phyloP scores from a whole-genome alignment of 2,888 invertebrate species.

The Eumacrocentrus americanus region DNA sequence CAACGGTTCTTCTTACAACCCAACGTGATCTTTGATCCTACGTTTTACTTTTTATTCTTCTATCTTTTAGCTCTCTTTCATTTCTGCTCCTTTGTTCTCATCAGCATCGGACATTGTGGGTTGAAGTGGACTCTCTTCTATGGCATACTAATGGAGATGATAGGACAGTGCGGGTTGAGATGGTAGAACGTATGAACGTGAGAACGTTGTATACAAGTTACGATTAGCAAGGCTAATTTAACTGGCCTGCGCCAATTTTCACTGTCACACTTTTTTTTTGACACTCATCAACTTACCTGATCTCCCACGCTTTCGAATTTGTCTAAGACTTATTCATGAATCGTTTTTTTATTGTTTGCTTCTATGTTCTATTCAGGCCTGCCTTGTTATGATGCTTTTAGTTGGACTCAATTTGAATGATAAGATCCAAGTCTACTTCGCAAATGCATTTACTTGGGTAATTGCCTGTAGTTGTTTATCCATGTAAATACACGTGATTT shows the following conservation, averaged over 20 bases:
- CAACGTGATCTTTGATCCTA: not conserved
- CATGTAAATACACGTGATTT: not conserved
- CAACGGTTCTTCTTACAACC: not conserved
- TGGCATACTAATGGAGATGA: slow-evolving; percentile 15
- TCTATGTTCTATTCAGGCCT: not conserved
- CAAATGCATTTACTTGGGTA: too few species aligned
- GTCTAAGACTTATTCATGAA: too few species aligned
- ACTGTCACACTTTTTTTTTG: not conserved
- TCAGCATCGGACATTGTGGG: not conserved
- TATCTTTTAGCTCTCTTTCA: not conserved
- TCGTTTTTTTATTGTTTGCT: not conserved
- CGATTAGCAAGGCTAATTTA: not conserved
- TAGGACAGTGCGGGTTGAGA: not conserved
- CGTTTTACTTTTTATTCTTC: not conserved
- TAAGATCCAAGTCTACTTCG: too few species aligned
- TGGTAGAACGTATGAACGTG: not conserved
- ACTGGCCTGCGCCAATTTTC: not conserved
- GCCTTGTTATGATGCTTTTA: too few species aligned
- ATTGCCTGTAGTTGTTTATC: too few species aligned
- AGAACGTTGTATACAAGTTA: not conserved
- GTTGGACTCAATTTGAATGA: too few species aligned
- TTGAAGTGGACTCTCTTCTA: slow-evolving; percentile 5
- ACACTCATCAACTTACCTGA: not conserved
- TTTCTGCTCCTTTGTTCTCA: not conserved
- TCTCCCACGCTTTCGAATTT: too few species aligned